These are phyloP conservation scores for Orchesella flavescens DNA, from an alignment of 2,888 invertebrate species.

Conservation along the genomic window DNA sequence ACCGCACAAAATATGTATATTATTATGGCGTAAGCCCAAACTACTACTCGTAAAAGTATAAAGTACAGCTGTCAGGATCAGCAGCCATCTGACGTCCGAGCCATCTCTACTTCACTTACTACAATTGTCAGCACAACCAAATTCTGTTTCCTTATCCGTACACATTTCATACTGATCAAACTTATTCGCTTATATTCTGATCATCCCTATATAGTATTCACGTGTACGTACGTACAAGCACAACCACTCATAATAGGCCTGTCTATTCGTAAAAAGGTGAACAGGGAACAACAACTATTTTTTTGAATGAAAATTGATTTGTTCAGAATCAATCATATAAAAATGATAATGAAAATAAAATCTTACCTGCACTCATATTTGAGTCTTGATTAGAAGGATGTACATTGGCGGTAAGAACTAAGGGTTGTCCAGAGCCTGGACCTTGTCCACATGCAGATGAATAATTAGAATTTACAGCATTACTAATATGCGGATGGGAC, in stretches of 20 bases:
- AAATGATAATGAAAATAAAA: background rate
- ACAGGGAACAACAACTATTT: no score
- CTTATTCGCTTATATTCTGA: background rate
- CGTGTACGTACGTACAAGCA: background rate
- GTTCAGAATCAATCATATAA: background rate
- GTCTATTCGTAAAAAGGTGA: no score
- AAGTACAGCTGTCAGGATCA: constrained; percentile 30
- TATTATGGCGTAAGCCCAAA: background rate
- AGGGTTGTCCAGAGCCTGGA: constrained; percentile 74
- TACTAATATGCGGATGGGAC: constrained; percentile 61
- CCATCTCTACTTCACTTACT: constrained; percentile 46
- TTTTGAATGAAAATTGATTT: background rate
- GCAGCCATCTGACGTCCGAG: constrained; percentile 36
- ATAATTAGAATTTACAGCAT: constrained; percentile 62
- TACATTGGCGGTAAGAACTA: constrained; percentile 29
- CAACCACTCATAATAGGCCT: background rate
- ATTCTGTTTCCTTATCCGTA: constrained; percentile 36
- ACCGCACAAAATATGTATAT: background rate
- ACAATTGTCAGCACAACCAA: constrained; percentile 31
- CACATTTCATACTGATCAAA: constrained; percentile 8
- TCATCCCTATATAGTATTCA: background rate
- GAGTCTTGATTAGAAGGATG: constrained; percentile 90
- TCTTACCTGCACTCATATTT: constrained; percentile 95
- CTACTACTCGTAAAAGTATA: constrained; percentile 2
- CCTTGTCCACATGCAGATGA: constrained; percentile 71